phyloP scores from a whole-genome alignment of 2,797 vertebrate genomes.

The Neosalanx taihuensis region DNA sequence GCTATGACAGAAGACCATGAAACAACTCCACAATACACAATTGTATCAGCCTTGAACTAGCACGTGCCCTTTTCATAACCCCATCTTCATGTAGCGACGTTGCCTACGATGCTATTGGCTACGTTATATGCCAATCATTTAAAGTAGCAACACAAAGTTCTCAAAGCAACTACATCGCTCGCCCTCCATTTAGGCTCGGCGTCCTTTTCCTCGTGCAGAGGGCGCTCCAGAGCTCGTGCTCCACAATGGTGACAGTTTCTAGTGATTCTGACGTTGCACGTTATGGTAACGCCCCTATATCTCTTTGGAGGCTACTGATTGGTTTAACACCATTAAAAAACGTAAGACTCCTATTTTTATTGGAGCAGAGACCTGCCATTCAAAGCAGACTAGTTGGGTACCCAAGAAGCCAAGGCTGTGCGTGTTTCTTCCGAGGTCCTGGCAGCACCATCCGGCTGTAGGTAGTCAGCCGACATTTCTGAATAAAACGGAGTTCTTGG shows the following conservation, averaged over 20 bases:
- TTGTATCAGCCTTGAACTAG: not conserved
- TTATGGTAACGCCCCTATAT: conserved; percentile 29
- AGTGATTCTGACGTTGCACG: conserved; percentile 31
- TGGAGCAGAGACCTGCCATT: conserved; percentile 42
- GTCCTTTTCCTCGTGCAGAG: conserved; percentile 25
- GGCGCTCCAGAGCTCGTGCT: conserved; percentile 35
- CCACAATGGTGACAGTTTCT: conserved; percentile 55
- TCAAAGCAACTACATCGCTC: conserved; percentile 36
- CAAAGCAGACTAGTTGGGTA: conserved; percentile 46
- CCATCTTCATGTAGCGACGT: not conserved
- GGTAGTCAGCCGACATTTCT: conserved; percentile 45
- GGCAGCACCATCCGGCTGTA: conserved; percentile 56
- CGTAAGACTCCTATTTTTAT: conserved; percentile 41
- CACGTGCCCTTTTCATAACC: conserved; percentile 14
- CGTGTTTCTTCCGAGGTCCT: conserved; percentile 48
- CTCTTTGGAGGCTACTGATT: conserved; percentile 32
- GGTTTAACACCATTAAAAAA: conserved; percentile 19
- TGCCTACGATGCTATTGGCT: conserved; percentile 33
- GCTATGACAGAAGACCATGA: not conserved
- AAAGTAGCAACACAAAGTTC: conserved; percentile 41
- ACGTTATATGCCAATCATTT: conserved; percentile 50
- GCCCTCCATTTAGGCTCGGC: conserved; percentile 70
- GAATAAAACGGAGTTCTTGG: conserved; percentile 43
- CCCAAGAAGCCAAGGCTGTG: conserved; percentile 40
- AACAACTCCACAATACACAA: not conserved